phyloP scores from a whole-genome alignment of 1,140 invertebrate genomes.

The Eubasilissa regina region DNA sequence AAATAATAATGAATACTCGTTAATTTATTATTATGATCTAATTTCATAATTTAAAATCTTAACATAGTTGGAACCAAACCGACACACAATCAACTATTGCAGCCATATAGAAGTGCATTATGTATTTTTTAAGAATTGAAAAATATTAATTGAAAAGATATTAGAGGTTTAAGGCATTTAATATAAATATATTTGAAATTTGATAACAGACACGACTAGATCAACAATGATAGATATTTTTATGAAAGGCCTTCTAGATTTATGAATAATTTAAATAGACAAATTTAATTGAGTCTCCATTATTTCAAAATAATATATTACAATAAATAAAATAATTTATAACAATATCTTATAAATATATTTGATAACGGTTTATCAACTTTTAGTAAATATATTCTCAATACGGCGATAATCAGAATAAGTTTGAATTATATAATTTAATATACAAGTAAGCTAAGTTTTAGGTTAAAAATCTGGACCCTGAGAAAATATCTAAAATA shows the following conservation, averaged over 20 bases:
- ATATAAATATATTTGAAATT: slow-evolving; percentile 28
- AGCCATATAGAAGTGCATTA: slow-evolving; percentile 45
- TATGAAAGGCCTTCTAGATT: slow-evolving; percentile 46
- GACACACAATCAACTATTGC: slow-evolving; percentile 47
- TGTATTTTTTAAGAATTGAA: slow-evolving; percentile 22
- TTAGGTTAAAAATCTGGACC: neutral
- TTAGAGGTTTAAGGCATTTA: slow-evolving; percentile 13
- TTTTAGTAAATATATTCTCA: neutral
- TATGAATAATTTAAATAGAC: slow-evolving; percentile 30
- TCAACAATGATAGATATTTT: slow-evolving; percentile 34
- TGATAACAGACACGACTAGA: slow-evolving; percentile 23
- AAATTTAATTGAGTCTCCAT: neutral
- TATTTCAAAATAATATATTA: neutral
- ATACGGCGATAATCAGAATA: no score
- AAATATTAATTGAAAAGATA: slow-evolving; percentile 1
- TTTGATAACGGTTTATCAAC: slow-evolving; percentile 17
- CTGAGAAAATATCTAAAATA: slow-evolving; percentile 1
- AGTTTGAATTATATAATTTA: no score
- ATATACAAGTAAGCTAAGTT: neutral
- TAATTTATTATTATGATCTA: slow-evolving; percentile 48
- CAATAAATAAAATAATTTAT: neutral
- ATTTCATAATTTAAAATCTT: slow-evolving; percentile 51
- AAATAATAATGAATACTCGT: slow-evolving; percentile 54
- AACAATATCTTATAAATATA: slow-evolving; percentile 11
- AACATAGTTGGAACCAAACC: slow-evolving; percentile 54